Conservation (phyloP, 2,888 invertebrate species). For the Diabrotica balteata region DNA sequence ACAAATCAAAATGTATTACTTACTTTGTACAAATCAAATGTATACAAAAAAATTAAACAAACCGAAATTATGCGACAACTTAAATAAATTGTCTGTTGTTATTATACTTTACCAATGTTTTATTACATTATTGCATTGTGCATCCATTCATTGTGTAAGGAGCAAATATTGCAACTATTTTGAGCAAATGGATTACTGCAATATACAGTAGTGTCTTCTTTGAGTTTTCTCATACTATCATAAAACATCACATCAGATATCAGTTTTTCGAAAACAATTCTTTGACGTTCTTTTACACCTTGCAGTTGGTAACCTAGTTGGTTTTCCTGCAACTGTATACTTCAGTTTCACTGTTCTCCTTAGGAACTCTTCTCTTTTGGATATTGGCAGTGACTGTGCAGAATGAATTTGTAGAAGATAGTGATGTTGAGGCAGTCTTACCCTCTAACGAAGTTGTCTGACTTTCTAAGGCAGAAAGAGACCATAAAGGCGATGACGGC, state of each 20-base stretch:
- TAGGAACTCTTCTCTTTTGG: background rate
- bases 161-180: background rate
- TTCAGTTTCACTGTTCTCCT: background rate
- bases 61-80: too few species aligned
- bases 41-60: too few species aligned
- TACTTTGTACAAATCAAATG: too few species aligned
- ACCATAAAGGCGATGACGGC: background rate
- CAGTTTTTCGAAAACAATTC: constrained; percentile 2
- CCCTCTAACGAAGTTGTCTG: background rate
- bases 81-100: too few species aligned
- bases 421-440: background rate
- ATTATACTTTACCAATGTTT: too few species aligned
- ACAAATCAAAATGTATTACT: too few species aligned
- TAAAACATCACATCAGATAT: constrained; percentile 3
- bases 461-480: too few species aligned
- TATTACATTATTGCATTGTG: too few species aligned
- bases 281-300: background rate
- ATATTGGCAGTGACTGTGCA: background rate
- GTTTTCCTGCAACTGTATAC: background rate
- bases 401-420: background rate
- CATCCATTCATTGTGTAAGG: too few species aligned
- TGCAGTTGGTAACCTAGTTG: constrained; percentile 2
- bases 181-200: background rate
- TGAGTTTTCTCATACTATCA: background rate
- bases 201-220: constrained; percentile 1